Percentiles rank a stretch among this genome's conserved stretches.
These are phyloP conservation scores for Danio tinwini DNA, from an alignment of 2,797 vertebrate genomes.

Conservation along the genomic window DNA sequence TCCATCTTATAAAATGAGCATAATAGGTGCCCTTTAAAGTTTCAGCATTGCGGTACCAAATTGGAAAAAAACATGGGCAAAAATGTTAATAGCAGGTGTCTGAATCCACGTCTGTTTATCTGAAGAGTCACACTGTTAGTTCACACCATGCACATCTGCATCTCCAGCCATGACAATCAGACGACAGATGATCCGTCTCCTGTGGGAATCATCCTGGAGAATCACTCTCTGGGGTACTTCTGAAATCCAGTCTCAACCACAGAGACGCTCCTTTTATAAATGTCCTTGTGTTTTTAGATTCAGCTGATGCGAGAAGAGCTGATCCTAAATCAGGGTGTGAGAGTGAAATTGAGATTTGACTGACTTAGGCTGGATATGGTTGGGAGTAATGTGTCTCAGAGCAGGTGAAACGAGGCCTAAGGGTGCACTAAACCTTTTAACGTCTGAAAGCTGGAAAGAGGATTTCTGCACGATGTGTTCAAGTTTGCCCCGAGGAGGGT, in stretches of 20 bases:
- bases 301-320: conserved; percentile 20
- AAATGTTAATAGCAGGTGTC: background rate
- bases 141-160: conserved; percentile 24
- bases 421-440: conserved; percentile 50
- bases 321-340: conserved; percentile 33
- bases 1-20: no score
- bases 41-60: no score
- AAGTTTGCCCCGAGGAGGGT: conserved; percentile 37
- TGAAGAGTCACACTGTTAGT: conserved; percentile 12
- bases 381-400: conserved; percentile 42
- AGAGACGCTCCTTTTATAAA: background rate
- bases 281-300: conserved; percentile 34
- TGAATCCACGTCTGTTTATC: background rate
- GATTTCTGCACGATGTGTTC: conserved; percentile 30
- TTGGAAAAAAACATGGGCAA: no score
- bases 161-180: background rate
- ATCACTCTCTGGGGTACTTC: conserved; percentile 42
- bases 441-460: conserved; percentile 39
- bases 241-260: conserved; percentile 20
- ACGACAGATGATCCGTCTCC: conserved; percentile 18
- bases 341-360: conserved; percentile 35
- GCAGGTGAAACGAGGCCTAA: conserved; percentile 36
- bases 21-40: no score
- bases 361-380: conserved; percentile 25
- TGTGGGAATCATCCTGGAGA: conserved; percentile 16